Evolutionary conservation across 2,113 vertebrate species (phyloP).

Genomic region (Ictidomys tridecemlineatus): DNA sequence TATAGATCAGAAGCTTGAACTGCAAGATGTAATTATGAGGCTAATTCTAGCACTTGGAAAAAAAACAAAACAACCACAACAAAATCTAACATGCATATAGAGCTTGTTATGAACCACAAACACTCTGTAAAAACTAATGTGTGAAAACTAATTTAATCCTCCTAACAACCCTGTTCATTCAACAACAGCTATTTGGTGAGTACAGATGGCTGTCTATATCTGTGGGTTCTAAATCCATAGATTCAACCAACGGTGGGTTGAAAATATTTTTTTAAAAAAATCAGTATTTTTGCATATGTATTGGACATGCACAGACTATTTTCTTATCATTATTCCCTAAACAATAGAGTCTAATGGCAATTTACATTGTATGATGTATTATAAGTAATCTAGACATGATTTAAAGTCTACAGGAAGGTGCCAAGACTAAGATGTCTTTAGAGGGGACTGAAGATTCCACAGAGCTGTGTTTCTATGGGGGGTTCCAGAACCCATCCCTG

Average conservation of each 20-base stretch:
- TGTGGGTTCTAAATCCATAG: not conserved
- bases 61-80: not conserved
- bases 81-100: not conserved
- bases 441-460: not conserved
- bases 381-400: not conserved
- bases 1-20: conserved; percentile 19
- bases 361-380: not conserved
- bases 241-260: not conserved
- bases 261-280: not conserved
- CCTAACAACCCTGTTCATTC: not conserved
- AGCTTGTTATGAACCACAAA: not conserved
- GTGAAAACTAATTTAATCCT: not conserved
- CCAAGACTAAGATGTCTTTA: not conserved
- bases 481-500: not conserved
- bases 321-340: not conserved
- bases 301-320: not conserved
- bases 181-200: not conserved
- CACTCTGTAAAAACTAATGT: not conserved
- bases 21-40: not conserved
- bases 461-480: not conserved
- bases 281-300: no score
- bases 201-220: not conserved
- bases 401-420: not conserved
- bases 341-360: not conserved
- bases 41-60: not conserved